Base-by-base conservation (phyloP, 2,797 vertebrate species). In the Alcedo atthis region DNA sequence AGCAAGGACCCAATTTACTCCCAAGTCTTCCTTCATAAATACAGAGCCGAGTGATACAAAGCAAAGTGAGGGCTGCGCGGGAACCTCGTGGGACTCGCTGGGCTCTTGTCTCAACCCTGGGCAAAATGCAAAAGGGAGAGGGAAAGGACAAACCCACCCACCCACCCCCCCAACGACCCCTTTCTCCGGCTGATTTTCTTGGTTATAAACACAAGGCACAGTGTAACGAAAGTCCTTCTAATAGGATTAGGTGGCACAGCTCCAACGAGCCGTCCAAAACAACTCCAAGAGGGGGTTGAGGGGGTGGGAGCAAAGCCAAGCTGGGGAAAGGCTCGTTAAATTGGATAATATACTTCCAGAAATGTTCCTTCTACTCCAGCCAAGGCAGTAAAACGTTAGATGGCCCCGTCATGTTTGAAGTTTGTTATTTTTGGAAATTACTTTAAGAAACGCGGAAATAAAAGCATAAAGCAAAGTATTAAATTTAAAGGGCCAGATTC, bases 401-500 rank as follows among this genome's bases (percentile, higher is more conserved):
- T 58, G 79, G 94, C 58, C 86, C 89, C 54, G 18, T 96, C 92
- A 75, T 75, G 91, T 96, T 94, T 95, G 94, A 95, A 96, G 93
- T 95, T 48, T 91, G 94, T 88, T 92, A 92, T 96, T 95, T 91
- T 89, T 93, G 94, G 90, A 96, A 96, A 95, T 95, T 92, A 42
- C 91, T 95, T 87, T 87, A 95, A 93, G 90, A 94, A 95, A 95
- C 10, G 46, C 63, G 89, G 94, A 95, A 93, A 95, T 93, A 87
- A 94, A 96, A 96, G 93, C 92, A 91, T 91, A 91, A 91, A 83
- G 87, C 46, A 10, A 48, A 78, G 94, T 85, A 90, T 96, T 95
- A 90, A 69, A 95, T 86, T 95, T 96, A 95, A 96, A 90, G 90
- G 94, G 94, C 74, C 95, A 93, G 92, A 92, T 94, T 96, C 91